Conservation (phyloP, 1,140 invertebrate genomes). For the Lamellibrachia luymesi region DNA sequence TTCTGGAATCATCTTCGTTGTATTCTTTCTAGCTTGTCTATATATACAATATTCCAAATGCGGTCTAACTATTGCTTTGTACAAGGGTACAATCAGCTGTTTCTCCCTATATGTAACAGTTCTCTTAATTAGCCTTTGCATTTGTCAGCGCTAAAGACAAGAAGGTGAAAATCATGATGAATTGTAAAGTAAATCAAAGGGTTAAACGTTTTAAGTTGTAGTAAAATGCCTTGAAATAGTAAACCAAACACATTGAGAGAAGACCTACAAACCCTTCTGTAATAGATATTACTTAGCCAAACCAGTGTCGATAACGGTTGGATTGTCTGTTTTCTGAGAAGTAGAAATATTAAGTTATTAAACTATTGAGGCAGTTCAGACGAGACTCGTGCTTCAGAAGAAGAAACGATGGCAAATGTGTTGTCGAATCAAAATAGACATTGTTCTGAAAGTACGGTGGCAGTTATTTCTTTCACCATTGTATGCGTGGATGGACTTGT, state of each 20-base stretch:
- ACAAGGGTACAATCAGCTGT: too few species aligned
- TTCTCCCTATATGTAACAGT: too few species aligned
- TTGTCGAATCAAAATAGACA: not conserved
- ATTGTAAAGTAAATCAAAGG: too few species aligned
- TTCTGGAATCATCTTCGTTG: too few species aligned
- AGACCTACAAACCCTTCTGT: not conserved
- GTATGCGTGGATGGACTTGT: not conserved
- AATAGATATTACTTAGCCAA: not conserved
- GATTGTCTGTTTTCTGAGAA: not conserved
- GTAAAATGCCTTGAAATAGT: not conserved
- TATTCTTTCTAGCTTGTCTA: too few species aligned
- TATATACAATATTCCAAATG: too few species aligned
- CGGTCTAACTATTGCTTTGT: too few species aligned
- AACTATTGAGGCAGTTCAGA: not conserved
- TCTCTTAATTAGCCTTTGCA: too few species aligned
- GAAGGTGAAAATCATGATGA: too few species aligned
- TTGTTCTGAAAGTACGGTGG: not conserved
- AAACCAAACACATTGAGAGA: not conserved
- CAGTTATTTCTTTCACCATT: not conserved
- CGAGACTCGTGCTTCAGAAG: not conserved
- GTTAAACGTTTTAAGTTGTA: not conserved
- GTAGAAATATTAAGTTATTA: not conserved
- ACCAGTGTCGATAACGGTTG: not conserved
- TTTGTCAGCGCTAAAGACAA: too few species aligned
- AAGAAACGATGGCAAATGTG: not conserved